A percentile compares a stretch with the other conserved stretches of the same genome.
Conservation (phyloP, 2,113 vertebrate genomes). For the Azemiops feae region DNA sequence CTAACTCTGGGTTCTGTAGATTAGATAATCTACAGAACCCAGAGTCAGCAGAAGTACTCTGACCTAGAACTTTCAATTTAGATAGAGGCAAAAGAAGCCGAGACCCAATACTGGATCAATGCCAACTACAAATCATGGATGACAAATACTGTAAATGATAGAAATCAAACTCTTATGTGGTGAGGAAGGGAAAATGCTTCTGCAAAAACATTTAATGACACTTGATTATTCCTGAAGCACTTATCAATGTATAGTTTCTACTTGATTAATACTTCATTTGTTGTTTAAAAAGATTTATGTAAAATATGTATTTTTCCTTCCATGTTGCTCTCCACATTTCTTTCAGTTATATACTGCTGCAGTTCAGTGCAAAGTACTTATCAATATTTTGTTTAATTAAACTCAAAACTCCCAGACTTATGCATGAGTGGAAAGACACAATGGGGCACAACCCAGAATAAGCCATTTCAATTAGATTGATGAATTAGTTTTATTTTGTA, state of each 20-base stretch:
- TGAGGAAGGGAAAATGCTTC: conserved; percentile 21
- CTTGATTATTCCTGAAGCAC: conserved; percentile 1
- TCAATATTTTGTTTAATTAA: background rate
- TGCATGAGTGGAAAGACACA: background rate
- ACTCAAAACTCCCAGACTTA: background rate
- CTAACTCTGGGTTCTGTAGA: conserved; percentile 57
- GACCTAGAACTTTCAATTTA: background rate
- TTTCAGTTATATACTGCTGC: background rate
- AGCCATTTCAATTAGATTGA: background rate
- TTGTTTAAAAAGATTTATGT: conserved; percentile 24
- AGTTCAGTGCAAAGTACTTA: background rate
- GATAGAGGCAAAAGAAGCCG: background rate
- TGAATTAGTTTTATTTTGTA: background rate
- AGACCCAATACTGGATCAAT: background rate
- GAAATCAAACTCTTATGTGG: background rate
- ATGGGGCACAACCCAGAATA: background rate
- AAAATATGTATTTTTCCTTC: background rate
- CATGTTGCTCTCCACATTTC: background rate
- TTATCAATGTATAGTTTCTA: conserved; percentile 28
- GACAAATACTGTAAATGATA: background rate
- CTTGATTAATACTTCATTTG: background rate
- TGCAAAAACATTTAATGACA: conserved; percentile 1
- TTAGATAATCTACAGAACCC: background rate
- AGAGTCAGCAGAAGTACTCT: background rate
- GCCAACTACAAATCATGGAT: background rate